Percentiles rank a stretch among this genome's conserved stretches.
phyloP scores from a whole-genome alignment of 2,113 vertebrate species.

The Chionomys nivalis region DNA sequence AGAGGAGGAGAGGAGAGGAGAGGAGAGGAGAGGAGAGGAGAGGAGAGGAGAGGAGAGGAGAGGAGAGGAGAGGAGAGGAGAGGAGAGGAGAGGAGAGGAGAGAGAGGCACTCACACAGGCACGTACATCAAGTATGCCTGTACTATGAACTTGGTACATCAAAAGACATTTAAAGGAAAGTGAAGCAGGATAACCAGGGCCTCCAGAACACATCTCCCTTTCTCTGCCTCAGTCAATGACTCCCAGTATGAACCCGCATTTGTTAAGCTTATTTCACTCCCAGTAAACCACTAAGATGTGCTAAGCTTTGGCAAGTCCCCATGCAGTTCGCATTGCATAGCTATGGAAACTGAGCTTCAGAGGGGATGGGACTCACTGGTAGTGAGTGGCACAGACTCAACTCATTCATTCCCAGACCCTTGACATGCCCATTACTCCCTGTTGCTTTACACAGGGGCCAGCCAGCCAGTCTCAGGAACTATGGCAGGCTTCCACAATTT shows the following conservation, averaged over 20 bases:
- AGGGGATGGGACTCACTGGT: no score
- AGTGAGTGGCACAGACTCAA: not conserved
- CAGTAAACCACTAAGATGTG: not conserved
- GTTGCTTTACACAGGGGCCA: not conserved
- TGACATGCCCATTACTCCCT: not conserved
- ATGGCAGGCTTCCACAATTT: conserved; percentile 60
- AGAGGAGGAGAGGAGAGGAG: no score
- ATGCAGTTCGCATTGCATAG: not conserved
- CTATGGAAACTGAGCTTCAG: not conserved
- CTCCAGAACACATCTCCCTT: not conserved
- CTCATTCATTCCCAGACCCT: not conserved
- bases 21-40: no score
- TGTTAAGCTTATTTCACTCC: not conserved
- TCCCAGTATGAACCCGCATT: not conserved
- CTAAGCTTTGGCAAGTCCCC: not conserved
- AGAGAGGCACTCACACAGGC: no score
- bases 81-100: no score
- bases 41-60: no score
- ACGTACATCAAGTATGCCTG: no score
- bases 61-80: no score
- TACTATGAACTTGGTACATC: not conserved
- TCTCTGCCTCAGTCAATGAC: no score
- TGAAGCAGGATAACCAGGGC: no score
- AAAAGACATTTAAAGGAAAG: not conserved
- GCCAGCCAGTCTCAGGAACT: not conserved